These are phyloP conservation scores for Lomographa bimaculata DNA, from an alignment of 2,888 invertebrate genomes.

Conservation along the genomic window DNA sequence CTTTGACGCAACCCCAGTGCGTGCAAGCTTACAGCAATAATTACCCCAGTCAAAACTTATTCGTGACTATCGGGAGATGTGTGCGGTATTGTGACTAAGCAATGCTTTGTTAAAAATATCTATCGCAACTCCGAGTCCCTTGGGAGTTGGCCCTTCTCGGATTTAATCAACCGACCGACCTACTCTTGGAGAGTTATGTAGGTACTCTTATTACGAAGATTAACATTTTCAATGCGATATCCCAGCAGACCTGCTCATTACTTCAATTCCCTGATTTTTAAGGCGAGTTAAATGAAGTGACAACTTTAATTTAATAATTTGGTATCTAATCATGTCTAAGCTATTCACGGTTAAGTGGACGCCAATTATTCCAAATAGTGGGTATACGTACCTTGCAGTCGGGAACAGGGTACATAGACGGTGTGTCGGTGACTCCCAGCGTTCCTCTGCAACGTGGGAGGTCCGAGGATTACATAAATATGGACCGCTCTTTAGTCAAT, in stretches of 20 bases:
- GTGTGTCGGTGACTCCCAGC: constrained; percentile 35
- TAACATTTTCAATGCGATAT: constrained; percentile 9
- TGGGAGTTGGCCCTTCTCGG: constrained; percentile 16
- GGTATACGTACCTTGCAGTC: constrained; percentile 28
- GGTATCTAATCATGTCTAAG: constrained; percentile 36
- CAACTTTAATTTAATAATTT: constrained; percentile 31
- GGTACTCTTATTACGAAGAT: too few relatives aligned
- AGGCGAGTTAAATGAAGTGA: constrained; percentile 23
- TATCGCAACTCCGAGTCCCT: constrained; percentile 22
- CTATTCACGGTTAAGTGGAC: constrained; percentile 45
- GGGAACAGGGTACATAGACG: too few relatives aligned
- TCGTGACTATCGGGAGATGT: constrained; percentile 36
- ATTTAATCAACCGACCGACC: constrained; percentile 9
- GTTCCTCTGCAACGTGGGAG: constrained; percentile 52
- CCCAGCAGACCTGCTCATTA: too few relatives aligned
- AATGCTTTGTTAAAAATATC: constrained; percentile 40
- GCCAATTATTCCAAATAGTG: constrained; percentile 54
- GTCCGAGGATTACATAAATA: constrained; percentile 41
- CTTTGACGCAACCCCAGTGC: constrained; percentile 46
- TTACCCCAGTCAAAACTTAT: constrained; percentile 43
- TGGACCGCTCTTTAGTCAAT: constrained; percentile 27
- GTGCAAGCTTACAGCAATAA: constrained; percentile 38
- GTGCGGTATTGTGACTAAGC: constrained; percentile 30
- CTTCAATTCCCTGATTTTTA: constrained; percentile 5
- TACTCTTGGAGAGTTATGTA: too few relatives aligned